A percentile compares a stretch with the other conserved stretches of the same genome.
phyloP scores from a whole-genome alignment of 2,113 vertebrate species.

The Dasypus novemcinctus region DNA sequence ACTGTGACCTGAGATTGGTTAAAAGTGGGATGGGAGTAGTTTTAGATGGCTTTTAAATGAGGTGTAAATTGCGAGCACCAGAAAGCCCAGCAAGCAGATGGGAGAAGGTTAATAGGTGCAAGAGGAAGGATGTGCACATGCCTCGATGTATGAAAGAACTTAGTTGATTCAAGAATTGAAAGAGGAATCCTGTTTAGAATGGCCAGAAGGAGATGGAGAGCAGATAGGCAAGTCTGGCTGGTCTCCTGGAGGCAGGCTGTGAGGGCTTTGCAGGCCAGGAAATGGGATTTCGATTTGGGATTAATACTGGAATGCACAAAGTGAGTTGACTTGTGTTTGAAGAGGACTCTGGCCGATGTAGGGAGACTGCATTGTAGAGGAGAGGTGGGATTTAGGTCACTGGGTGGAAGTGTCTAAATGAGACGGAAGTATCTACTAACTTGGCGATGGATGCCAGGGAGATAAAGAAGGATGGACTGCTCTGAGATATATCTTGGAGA shows the following conservation, averaged over 20 bases:
- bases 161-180: neutral
- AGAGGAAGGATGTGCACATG: neutral
- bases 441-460: no score
- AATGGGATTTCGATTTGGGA: neutral
- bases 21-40: neutral
- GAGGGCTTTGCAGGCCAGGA: no score
- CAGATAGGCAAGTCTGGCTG: neutral
- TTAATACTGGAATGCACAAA: rapidly evolving
- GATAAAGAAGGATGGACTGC: rapidly evolving
- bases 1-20: rapidly evolving
- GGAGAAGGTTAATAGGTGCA: neutral
- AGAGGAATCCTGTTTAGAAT: neutral
- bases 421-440: neutral
- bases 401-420: neutral
- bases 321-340: neutral
- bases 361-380: neutral
- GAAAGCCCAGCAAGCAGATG: neutral
- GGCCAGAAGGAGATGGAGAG: no score
- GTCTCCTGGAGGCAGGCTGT: neutral
- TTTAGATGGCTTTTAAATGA: neutral
- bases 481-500: no score
- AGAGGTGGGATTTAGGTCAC: neutral
- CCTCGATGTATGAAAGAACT: neutral
- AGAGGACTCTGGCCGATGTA: neutral
- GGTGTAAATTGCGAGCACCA: neutral